A percentile compares a stretch with the other conserved stretches of the same genome.
Conservation (phyloP, 2,113 vertebrate species). For the Symphodus melops region DNA sequence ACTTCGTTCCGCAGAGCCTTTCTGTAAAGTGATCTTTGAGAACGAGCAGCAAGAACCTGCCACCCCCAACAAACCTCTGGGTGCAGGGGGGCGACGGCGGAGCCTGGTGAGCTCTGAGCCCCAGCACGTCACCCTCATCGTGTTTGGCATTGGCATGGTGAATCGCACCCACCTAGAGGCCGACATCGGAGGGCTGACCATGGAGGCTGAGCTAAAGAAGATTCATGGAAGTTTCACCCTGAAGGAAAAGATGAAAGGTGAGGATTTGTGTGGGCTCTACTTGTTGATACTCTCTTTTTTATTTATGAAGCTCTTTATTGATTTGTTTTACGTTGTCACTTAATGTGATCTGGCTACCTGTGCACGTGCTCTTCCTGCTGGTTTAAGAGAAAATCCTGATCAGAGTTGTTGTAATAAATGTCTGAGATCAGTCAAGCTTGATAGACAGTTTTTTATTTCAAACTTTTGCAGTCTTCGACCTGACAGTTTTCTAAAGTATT, state of each 20-base stretch:
- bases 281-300: too few relatives aligned
- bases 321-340: neutral
- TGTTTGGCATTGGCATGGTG: constrained; percentile 98
- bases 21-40: constrained; percentile 92
- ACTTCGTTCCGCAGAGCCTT: constrained; percentile 85
- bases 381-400: neutral
- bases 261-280: neutral
- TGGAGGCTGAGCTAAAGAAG: constrained; percentile 97
- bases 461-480: neutral
- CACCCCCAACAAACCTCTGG: constrained; percentile 82
- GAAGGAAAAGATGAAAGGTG: constrained; percentile 99
- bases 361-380: too few relatives aligned
- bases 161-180: constrained; percentile 97
- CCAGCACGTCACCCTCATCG: constrained; percentile 94
- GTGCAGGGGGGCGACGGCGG: constrained; percentile 81
- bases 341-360: too few relatives aligned
- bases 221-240: constrained; percentile 98
- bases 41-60: constrained; percentile 90
- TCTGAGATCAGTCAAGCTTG: neutral
- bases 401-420: neutral
- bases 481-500: neutral
- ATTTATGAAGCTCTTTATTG: neutral
- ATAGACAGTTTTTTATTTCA: too few relatives aligned
- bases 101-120: constrained; percentile 92
- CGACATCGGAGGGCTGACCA: constrained; percentile 96